phyloP scores from a whole-genome alignment of 2,888 invertebrate genomes.

The Sinodicranocentrus sp. region DNA sequence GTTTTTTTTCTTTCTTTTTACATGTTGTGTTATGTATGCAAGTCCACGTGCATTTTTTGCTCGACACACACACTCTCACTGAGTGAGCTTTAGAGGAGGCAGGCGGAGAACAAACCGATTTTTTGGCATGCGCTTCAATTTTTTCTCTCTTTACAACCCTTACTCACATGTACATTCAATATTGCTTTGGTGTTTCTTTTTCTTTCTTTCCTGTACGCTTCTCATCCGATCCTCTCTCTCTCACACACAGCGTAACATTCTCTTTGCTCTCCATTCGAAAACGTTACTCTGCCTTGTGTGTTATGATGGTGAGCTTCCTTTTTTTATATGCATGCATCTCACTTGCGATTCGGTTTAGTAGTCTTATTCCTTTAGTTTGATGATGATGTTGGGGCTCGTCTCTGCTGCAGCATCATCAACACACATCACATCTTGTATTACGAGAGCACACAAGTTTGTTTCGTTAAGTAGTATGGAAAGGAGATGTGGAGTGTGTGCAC shows the following conservation, averaged over 20 bases:
- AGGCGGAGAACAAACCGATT: constrained; percentile 64
- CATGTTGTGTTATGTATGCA: constrained; percentile 34
- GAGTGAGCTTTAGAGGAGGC: constrained; percentile 22
- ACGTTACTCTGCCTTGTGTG: neutral
- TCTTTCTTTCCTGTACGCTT: constrained; percentile 5
- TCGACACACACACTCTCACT: constrained; percentile 11
- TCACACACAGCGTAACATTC: neutral
- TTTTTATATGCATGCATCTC: constrained; percentile 39
- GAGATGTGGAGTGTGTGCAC: constrained; percentile 1
- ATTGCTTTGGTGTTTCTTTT: neutral
- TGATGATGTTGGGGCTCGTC: constrained; percentile 42
- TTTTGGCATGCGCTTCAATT: constrained; percentile 72
- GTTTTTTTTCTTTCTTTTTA: constrained; percentile 15
- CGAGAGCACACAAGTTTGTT: constrained; percentile 4
- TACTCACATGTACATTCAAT: constrained; percentile 63
- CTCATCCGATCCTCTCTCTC: too few species aligned
- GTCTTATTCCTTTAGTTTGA: constrained; percentile 46
- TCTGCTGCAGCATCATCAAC: constrained; percentile 3
- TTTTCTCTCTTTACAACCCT: constrained; percentile 55
- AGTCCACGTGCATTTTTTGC: constrained; percentile 73
- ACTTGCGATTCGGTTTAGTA: constrained; percentile 65
- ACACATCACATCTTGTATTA: constrained; percentile 11
- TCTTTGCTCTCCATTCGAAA: neutral
- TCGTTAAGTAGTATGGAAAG: neutral
- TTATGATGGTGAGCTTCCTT: neutral